Percentiles rank a stretch among this genome's conserved stretches.
Evolutionary conservation across 2,888 invertebrate genomes (phyloP).

Genomic region (Cordilura impudica): DNA sequence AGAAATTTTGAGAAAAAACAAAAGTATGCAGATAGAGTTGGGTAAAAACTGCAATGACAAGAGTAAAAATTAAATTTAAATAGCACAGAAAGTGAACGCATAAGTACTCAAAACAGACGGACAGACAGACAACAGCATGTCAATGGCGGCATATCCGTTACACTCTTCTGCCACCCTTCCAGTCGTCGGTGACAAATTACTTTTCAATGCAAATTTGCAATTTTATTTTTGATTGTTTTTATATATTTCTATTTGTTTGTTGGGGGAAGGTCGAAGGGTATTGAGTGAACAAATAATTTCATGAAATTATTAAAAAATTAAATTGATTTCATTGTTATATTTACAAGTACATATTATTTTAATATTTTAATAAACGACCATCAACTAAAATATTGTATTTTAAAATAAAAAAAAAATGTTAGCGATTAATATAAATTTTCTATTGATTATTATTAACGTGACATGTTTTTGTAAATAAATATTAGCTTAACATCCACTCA

Average conservation of each 20-base stretch:
- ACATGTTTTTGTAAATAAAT: slow-evolving; percentile 34
- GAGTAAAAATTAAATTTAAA: slow-evolving; percentile 70
- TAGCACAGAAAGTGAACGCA: slow-evolving; percentile 68
- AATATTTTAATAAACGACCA: neutral
- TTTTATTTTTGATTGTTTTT: slow-evolving; percentile 33
- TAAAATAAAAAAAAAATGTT: neutral
- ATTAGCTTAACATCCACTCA: slow-evolving; percentile 18
- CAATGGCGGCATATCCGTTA: slow-evolving; percentile 60
- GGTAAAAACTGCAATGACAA: slow-evolving; percentile 63
- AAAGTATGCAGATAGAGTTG: slow-evolving; percentile 11
- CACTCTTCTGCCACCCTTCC: neutral
- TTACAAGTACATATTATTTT: neutral
- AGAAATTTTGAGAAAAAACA: slow-evolving; percentile 39
- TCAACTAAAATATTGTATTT: slow-evolving; percentile 4
- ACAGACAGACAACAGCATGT: slow-evolving; percentile 54
- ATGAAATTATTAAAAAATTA: slow-evolving; percentile 63
- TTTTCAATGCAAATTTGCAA: slow-evolving; percentile 69
- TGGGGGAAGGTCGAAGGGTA: neutral
- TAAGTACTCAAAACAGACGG: slow-evolving; percentile 67
- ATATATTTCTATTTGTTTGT: slow-evolving; percentile 2
- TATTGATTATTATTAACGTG: slow-evolving; percentile 40
- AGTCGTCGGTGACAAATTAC: slow-evolving; percentile 67
- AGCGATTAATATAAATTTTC: neutral
- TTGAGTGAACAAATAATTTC: slow-evolving; percentile 48
- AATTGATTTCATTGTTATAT: slow-evolving; percentile 36